Conservation (phyloP, 1,140 invertebrate species). For the Papilio machaon region DNA sequence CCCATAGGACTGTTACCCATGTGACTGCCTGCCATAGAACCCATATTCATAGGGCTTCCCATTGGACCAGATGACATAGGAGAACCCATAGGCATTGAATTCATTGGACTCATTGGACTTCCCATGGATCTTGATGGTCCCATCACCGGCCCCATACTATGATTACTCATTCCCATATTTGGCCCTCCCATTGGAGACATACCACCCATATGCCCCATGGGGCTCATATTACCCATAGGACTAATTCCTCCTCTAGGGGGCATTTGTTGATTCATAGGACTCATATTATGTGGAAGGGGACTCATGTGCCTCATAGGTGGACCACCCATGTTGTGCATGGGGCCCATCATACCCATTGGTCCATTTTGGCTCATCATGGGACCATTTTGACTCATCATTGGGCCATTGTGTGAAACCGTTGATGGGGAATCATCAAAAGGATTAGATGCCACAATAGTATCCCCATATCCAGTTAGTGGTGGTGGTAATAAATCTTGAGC, state of each 20-base stretch:
- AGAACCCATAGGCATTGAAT: slow-evolving; percentile 87
- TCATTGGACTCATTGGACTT: slow-evolving; percentile 87
- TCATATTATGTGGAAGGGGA: slow-evolving; percentile 85
- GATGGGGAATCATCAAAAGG: slow-evolving; percentile 96
- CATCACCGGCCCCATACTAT: slow-evolving; percentile 82
- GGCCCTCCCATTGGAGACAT: slow-evolving; percentile 82
- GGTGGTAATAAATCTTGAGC: slow-evolving; percentile 90
- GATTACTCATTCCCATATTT: slow-evolving; percentile 81
- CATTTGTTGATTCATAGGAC: slow-evolving; percentile 86
- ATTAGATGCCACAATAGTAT: slow-evolving; percentile 96
- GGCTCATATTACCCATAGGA: slow-evolving; percentile 87
- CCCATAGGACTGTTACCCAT: slow-evolving; percentile 87
- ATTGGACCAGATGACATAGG: slow-evolving; percentile 87
- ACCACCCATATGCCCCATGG: slow-evolving; percentile 82
- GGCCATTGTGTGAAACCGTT: slow-evolving; percentile 83
- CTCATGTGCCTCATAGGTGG: slow-evolving; percentile 88
- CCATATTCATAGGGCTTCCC: slow-evolving; percentile 87
- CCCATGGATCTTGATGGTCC: slow-evolving; percentile 83
- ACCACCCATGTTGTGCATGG: slow-evolving; percentile 85
- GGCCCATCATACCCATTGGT: slow-evolving; percentile 83
- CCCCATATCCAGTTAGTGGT: slow-evolving; percentile 93
- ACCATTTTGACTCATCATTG: slow-evolving; percentile 84
- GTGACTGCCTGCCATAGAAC: slow-evolving; percentile 81
- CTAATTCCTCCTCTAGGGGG: slow-evolving; percentile 85
- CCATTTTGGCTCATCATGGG: slow-evolving; percentile 82